Evolutionary conservation across 2,888 invertebrate species (phyloP).

Genomic region (Ditylenchus weischeri): DNA sequence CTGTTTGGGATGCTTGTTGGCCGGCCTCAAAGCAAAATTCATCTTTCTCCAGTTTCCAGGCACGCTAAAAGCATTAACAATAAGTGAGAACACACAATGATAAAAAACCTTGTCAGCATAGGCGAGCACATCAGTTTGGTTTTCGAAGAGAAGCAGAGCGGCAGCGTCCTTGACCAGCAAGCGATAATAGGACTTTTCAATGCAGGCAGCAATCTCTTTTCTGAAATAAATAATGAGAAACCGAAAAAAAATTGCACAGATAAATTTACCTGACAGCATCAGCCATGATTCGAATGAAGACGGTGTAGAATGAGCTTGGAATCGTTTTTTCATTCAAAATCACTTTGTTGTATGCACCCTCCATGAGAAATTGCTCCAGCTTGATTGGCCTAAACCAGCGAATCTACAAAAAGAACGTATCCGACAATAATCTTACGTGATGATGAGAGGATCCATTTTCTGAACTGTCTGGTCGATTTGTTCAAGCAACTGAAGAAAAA

Average conservation of each 20-base stretch:
- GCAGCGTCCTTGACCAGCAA: neutral
- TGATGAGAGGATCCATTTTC: conserved; percentile 85
- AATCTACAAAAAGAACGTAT: too few relatives aligned
- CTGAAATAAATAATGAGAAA: neutral
- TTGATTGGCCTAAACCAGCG: conserved; percentile 70
- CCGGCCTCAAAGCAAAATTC: conserved; percentile 70
- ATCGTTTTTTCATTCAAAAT: conserved; percentile 3
- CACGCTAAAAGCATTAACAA: conserved; percentile 67
- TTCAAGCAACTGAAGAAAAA: conserved; percentile 67
- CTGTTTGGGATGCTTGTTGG: conserved; percentile 59
- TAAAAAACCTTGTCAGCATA: conserved; percentile 6
- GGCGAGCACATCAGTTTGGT: conserved; percentile 2
- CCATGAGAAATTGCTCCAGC: conserved; percentile 96
- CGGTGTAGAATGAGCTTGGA: neutral
- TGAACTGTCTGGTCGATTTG: conserved; percentile 84
- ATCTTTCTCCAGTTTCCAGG: conserved; percentile 77
- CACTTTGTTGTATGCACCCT: conserved; percentile 63
- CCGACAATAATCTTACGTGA: conserved; percentile 64
- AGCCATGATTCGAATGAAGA: conserved; percentile 3
- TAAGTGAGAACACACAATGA: neutral
- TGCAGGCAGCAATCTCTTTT: conserved; percentile 10
- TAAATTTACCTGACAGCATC: conserved; percentile 3
- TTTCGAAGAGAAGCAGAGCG: conserved; percentile 7
- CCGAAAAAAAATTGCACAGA: neutral
- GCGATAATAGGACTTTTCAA: conserved; percentile 5